phyloP scores from a whole-genome alignment of 1,140 invertebrate species.

The Platyscapa corneri region DNA sequence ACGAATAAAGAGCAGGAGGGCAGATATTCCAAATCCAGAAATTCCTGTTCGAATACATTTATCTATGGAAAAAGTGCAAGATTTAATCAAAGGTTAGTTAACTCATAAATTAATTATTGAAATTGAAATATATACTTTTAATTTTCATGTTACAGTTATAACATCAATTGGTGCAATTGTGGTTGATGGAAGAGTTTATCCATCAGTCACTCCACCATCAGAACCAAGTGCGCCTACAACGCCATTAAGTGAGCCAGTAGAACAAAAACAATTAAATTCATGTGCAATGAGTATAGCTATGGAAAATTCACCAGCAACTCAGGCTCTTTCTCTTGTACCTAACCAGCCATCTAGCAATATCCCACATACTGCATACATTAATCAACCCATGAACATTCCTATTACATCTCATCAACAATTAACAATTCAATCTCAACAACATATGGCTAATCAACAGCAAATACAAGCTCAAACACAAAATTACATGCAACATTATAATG shows the following conservation, averaged over 20 bases:
- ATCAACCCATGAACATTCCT: conserved; percentile 58
- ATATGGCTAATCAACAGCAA: conserved; percentile 62
- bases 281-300: conserved; percentile 56
- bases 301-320: conserved; percentile 53
- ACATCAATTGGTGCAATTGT: conserved; percentile 84
- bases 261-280: conserved; percentile 68
- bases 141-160: conserved; percentile 75
- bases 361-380: conserved; percentile 59
- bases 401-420: conserved; percentile 59
- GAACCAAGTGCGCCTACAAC: conserved; percentile 65
- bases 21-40: conserved; percentile 89
- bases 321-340: conserved; percentile 58
- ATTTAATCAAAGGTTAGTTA: conserved; percentile 81
- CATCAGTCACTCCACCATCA: conserved; percentile 69
- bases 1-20: conserved; percentile 84
- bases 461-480: conserved; percentile 57
- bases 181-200: conserved; percentile 83
- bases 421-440: conserved; percentile 64
- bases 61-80: conserved; percentile 84
- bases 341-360: conserved; percentile 57
- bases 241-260: conserved; percentile 60
- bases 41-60: conserved; percentile 87
- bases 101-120: background rate
- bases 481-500: conserved; percentile 65
- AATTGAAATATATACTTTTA: conserved; percentile 42